A percentile compares a stretch with the other conserved stretches of the same genome.
These are phyloP conservation scores for Papilio polyxenes DNA, from an alignment of 1,140 invertebrate species.

Conservation along the genomic window DNA sequence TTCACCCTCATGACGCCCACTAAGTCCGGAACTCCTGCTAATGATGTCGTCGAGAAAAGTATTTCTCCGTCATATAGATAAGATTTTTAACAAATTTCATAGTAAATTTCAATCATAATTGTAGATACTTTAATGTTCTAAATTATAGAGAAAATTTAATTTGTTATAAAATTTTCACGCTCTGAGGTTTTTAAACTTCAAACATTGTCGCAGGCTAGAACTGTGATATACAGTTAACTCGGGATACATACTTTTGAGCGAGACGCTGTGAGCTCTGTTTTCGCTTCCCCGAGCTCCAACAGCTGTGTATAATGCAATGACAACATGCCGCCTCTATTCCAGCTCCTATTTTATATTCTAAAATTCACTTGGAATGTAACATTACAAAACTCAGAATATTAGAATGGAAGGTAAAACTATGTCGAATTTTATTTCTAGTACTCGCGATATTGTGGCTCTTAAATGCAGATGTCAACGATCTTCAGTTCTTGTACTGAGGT, in stretches of 20 bases:
- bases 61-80: too few relatives aligned
- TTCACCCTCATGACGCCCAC: too few relatives aligned
- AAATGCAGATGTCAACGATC: not conserved
- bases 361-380: conserved; percentile 18
- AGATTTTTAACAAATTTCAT: too few relatives aligned
- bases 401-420: not conserved
- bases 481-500: not conserved
- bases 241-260: conserved; percentile 1
- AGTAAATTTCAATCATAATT: too few relatives aligned
- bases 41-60: too few relatives aligned
- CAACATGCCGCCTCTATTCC: conserved; percentile 17
- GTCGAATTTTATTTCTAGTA: not conserved
- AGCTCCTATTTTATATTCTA: conserved; percentile 14
- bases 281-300: not conserved
- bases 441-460: not conserved
- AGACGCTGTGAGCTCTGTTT: not conserved
- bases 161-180: not conserved
- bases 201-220: not conserved
- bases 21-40: too few relatives aligned
- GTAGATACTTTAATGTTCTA: too few relatives aligned
- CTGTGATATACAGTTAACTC: not conserved
- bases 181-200: not conserved
- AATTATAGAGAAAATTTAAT: not conserved
- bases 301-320: conserved; percentile 25
- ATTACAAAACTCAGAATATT: not conserved